Percentiles rank a stretch among this genome's conserved stretches.
phyloP scores from a whole-genome alignment of 2,888 invertebrate genomes.

The Scaptomyza cyrtandrae region DNA sequence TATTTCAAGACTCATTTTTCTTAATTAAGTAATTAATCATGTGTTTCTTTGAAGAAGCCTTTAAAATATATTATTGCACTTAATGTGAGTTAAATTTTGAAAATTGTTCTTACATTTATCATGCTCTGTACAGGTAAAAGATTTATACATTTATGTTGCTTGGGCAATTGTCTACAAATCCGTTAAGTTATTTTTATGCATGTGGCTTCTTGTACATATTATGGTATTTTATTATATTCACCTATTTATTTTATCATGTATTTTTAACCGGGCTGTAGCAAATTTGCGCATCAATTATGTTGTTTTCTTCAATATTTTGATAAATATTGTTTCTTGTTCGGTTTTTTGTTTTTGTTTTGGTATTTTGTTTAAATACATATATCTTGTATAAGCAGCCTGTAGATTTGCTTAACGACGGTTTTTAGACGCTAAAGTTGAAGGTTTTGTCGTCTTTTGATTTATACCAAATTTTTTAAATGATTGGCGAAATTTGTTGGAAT shows the following conservation, averaged over 20 bases:
- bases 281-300: slow-evolving; percentile 19
- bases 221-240: slow-evolving; percentile 28
- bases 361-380: slow-evolving; percentile 43
- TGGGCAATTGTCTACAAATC: slow-evolving; percentile 41
- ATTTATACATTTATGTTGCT: slow-evolving; percentile 58
- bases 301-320: slow-evolving; percentile 37
- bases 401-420: slow-evolving; percentile 71
- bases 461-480: slow-evolving; percentile 56
- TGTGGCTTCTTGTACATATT: slow-evolving; percentile 13
- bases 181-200: slow-evolving; percentile 18
- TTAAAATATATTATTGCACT: slow-evolving; percentile 32
- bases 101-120: slow-evolving; percentile 41
- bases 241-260: slow-evolving; percentile 32
- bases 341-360: slow-evolving; percentile 40
- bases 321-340: slow-evolving; percentile 49
- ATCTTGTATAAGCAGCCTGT: slow-evolving; percentile 75
- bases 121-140: slow-evolving; percentile 69
- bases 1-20: slow-evolving; percentile 27
- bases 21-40: slow-evolving; percentile 34
- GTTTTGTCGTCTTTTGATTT: slow-evolving; percentile 57
- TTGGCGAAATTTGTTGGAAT: slow-evolving; percentile 55
- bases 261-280: slow-evolving; percentile 25
- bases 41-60: slow-evolving; percentile 50
- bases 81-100: slow-evolving; percentile 35
- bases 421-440: slow-evolving; percentile 72